These are phyloP conservation scores for Frieseomelitta varia DNA, from an alignment of 1,140 invertebrate species.

Conservation along the genomic window DNA sequence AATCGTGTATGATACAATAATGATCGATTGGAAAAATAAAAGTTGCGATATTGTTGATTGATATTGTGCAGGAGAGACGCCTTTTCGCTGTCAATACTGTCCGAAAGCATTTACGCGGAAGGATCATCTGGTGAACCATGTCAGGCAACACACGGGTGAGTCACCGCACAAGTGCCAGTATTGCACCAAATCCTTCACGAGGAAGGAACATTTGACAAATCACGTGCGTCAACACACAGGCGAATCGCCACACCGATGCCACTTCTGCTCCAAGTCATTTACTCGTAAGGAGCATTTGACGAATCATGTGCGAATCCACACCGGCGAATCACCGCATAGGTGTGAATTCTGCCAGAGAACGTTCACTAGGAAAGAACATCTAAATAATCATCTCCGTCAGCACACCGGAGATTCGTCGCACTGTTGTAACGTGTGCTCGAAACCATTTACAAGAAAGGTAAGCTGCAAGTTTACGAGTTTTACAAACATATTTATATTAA, in stretches of 20 bases:
- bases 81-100: conserved; percentile 85
- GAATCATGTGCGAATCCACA: conserved; percentile 88
- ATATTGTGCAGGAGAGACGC: conserved; percentile 79
- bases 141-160: conserved; percentile 89
- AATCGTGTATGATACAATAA: conserved; percentile 65
- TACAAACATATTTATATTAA: background rate
- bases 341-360: conserved; percentile 92
- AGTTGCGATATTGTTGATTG: conserved; percentile 46
- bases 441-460: conserved; percentile 93
- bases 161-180: conserved; percentile 85
- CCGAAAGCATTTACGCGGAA: conserved; percentile 86
- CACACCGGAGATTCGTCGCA: conserved; percentile 95
- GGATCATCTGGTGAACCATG: conserved; percentile 86
- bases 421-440: conserved; percentile 92
- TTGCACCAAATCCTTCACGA: conserved; percentile 90
- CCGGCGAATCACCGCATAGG: conserved; percentile 90
- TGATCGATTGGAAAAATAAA: conserved; percentile 61
- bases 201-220: conserved; percentile 95
- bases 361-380: conserved; percentile 91
- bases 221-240: conserved; percentile 91
- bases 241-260: conserved; percentile 91
- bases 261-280: conserved; percentile 92
- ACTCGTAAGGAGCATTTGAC: conserved; percentile 92
- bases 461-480: background rate
- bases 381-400: conserved; percentile 90